Conservation (phyloP, 2,888 invertebrate species). For the Drosophila monieri region DNA sequence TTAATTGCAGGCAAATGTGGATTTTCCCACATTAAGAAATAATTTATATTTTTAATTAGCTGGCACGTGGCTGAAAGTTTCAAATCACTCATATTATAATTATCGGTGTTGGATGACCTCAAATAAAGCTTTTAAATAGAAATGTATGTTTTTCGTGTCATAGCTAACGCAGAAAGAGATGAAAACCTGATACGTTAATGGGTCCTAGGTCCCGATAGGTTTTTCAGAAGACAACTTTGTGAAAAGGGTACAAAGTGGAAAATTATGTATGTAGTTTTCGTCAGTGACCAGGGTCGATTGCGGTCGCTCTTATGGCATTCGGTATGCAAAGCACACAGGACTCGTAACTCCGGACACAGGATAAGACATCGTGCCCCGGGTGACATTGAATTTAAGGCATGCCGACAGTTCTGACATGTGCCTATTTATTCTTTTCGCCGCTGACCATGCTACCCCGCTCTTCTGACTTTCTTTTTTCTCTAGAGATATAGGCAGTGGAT, state of each 20-base stretch:
- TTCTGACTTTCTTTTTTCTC: neutral
- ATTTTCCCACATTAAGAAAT: constrained; percentile 29
- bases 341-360: constrained; percentile 16
- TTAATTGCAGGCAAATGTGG: constrained; percentile 37
- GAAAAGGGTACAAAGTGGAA: constrained; percentile 61
- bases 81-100: constrained; percentile 19
- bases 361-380: constrained; percentile 19
- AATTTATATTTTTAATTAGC: constrained; percentile 29
- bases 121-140: constrained; percentile 29
- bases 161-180: constrained; percentile 24
- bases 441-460: neutral
- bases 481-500: constrained; percentile 5
- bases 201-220: constrained; percentile 36
- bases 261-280: constrained; percentile 40
- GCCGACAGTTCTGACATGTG: constrained; percentile 65
- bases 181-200: constrained; percentile 60
- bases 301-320: constrained; percentile 24
- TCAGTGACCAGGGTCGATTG: constrained; percentile 38
- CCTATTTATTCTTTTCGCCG: constrained; percentile 39
- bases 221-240: constrained; percentile 40
- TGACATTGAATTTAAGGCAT: constrained; percentile 62
- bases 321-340: constrained; percentile 24
- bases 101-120: constrained; percentile 31
- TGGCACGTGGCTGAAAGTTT: constrained; percentile 17
- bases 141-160: constrained; percentile 19